Evolutionary conservation across 1,140 invertebrate genomes (phyloP).

Genomic region (Cyclargus thomasi): DNA sequence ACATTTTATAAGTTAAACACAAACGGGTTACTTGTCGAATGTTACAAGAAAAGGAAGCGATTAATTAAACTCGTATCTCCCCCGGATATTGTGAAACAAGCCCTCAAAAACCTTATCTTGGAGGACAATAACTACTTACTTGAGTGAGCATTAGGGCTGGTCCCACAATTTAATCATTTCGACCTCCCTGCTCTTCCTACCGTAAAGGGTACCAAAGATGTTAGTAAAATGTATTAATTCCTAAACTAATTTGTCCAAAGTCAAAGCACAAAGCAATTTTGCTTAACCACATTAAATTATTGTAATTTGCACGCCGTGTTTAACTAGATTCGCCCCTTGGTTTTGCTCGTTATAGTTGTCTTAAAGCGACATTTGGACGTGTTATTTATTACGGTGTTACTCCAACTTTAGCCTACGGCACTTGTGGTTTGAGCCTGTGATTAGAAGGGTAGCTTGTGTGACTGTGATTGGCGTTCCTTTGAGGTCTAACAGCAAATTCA

Average conservation of each 20-base stretch:
- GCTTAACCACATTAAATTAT: not conserved
- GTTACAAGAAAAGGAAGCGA: not conserved
- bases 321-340: not conserved
- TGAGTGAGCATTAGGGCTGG: not conserved
- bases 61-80: not conserved
- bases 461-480: too few species aligned
- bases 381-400: not conserved
- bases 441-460: too few species aligned
- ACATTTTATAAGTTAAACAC: constrained; percentile 16
- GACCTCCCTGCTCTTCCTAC: not conserved
- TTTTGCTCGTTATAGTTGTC: not conserved
- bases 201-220: not conserved
- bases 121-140: not conserved
- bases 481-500: too few species aligned
- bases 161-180: not conserved
- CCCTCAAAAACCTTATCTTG: not conserved
- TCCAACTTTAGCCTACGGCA: not conserved
- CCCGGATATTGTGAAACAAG: not conserved
- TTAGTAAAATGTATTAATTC: constrained; percentile 4
- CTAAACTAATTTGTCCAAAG: not conserved
- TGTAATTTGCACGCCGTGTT: not conserved
- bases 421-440: not conserved
- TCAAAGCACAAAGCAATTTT: not conserved
- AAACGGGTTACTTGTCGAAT: not conserved
- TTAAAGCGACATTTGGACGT: not conserved